These are phyloP conservation scores for Heliocidaris tuberculata DNA, from an alignment of 35 echinoderm and acorn worm species.

Conservation along the genomic window DNA sequence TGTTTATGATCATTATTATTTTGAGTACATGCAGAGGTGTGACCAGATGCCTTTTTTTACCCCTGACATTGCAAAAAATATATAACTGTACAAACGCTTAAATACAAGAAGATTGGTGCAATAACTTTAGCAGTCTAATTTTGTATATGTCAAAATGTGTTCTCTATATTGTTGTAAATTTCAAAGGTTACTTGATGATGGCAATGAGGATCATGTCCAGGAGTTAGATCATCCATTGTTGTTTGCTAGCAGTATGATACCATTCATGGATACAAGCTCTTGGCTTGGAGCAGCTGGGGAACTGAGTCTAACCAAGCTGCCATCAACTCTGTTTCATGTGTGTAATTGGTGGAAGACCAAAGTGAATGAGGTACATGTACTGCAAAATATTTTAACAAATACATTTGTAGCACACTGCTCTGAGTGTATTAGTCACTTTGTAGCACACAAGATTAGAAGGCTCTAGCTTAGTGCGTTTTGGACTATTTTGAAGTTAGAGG, in stretches of 20 bases:
- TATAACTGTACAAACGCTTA: too few species aligned
- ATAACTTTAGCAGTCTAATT: too few species aligned
- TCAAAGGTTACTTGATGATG: not conserved
- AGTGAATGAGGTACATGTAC: slow-evolving; percentile 36
- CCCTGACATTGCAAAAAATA: too few species aligned
- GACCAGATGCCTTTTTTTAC: too few species aligned
- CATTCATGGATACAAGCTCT: slow-evolving; percentile 47
- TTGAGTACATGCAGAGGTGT: too few species aligned
- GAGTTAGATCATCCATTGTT: slow-evolving; percentile 3
- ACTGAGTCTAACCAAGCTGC: slow-evolving; percentile 39
- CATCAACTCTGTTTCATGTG: slow-evolving; percentile 39
- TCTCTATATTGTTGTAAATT: not conserved
- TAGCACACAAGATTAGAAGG: not conserved
- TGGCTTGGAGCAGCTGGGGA: slow-evolving; percentile 54
- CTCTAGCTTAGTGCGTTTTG: not conserved
- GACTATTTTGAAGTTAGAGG: not conserved
- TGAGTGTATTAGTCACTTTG: not conserved
- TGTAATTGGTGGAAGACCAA: slow-evolving; percentile 52
- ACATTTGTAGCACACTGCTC: not conserved
- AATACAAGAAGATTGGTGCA: too few species aligned
- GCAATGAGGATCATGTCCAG: slow-evolving; percentile 19
- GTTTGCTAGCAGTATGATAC: slow-evolving; percentile 30
- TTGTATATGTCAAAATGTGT: not conserved
- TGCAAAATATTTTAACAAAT: not conserved
- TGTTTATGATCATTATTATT: too few species aligned